Base-by-base conservation (phyloP, 1,140 invertebrate species). In the Drosophila mauritiana region DNA sequence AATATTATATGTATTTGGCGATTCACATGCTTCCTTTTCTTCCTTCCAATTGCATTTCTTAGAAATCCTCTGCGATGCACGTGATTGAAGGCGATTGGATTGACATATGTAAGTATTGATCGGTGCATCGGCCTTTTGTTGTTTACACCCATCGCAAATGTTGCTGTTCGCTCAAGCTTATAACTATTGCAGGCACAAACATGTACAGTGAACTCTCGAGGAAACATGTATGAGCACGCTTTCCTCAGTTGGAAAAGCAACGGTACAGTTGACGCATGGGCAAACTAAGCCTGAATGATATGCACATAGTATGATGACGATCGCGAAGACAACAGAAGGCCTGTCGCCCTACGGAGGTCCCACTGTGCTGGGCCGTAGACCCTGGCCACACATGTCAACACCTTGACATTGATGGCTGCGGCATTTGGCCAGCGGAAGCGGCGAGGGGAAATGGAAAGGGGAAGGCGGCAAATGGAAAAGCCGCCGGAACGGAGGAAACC, bases 391-490 rank as follows among this genome's bases (percentile, higher is more conserved):
- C 52, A 22, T 22, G 52, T 77, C 55, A 77, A 55, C 55, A 76
- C 74, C 73, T 77, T 78, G 74, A 78, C 74, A 78, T 78, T 78
- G 74, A 78, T 77, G 55, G 52, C 64, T 77, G 63, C 63, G 27
- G 63, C 56, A 54, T 52, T 77, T 67, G 40, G n/a, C 48, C 42
- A 34, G 10, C 40, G 40, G 39, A 75, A 42, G 27, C 20, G n/a
- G 12, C 3, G 45, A 4, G 31, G 20, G 54, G 42, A 22, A 53
- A 31, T 15, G 52, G 4, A 42, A 55, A 15, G 36, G 27, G 7
- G 10, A 7, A 37, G 11, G 12, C 11, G 36, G 11, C 37, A 31
- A 61, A 54, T 36, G 52, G 3, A 52, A 45, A 20, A 54, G 48
- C 31, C 2, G 34, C n/a, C 25, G 15, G 10, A 64, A 42, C 7